A percentile compares a stretch with the other conserved stretches of the same genome.
These are phyloP conservation scores for Morone chrysops DNA, from an alignment of 2,113 vertebrate genomes.

Conservation along the genomic window DNA sequence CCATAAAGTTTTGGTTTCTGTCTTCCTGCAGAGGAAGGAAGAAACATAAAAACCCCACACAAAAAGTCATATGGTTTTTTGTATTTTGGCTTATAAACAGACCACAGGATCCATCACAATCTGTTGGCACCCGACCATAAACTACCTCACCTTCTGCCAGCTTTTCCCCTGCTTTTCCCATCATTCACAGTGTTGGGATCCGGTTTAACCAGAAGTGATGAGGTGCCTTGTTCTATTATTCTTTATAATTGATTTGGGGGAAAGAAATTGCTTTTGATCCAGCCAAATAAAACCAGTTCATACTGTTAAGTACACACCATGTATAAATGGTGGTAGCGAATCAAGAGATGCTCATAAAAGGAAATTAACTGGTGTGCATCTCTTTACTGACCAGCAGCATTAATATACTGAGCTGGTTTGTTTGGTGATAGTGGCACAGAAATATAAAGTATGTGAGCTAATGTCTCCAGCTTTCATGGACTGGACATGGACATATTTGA, in stretches of 20 bases:
- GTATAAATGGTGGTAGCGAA: too few species aligned
- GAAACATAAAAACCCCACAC: slow-evolving; percentile 42
- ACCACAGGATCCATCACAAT: background rate
- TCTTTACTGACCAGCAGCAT: too few species aligned
- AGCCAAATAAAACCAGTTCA: background rate
- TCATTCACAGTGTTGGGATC: background rate
- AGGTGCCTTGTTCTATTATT: background rate
- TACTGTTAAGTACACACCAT: background rate
- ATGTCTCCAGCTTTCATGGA: too few species aligned
- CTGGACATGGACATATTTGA: background rate
- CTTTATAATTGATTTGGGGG: background rate
- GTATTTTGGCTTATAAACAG: slow-evolving; percentile 30
- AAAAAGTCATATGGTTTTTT: slow-evolving; percentile 19
- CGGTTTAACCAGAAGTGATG: background rate
- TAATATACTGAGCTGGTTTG: too few species aligned
- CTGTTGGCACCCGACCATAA: slow-evolving; percentile 5
- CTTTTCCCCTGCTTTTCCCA: background rate
- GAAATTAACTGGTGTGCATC: too few species aligned
- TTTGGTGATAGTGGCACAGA: too few species aligned
- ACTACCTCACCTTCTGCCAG: background rate
- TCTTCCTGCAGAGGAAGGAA: slow-evolving; percentile 76
- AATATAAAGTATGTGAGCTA: too few species aligned
- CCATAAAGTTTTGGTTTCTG: slow-evolving; percentile 55
- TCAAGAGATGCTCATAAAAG: too few species aligned
- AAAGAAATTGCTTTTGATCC: background rate